Percentiles rank a stretch among this genome's conserved stretches.
These are phyloP conservation scores for Lophius americanus DNA, from an alignment of 2,797 vertebrate genomes.

Conservation along the genomic window DNA sequence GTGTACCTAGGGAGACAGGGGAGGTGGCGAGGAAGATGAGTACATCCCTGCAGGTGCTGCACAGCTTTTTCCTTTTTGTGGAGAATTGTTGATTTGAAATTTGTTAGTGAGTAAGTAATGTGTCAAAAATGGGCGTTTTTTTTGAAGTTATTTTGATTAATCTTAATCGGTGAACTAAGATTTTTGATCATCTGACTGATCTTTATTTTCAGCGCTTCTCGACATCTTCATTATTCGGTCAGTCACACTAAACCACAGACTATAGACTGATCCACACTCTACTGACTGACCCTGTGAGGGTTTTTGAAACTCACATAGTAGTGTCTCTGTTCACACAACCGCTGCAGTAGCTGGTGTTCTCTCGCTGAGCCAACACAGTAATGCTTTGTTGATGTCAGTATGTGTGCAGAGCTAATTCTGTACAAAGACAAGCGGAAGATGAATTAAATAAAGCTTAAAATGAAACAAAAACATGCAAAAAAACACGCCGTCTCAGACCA, in stretches of 20 bases:
- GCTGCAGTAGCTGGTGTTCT: slow-evolving; percentile 65
- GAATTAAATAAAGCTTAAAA: slow-evolving; percentile 37
- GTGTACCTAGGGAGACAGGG: slow-evolving; percentile 17
- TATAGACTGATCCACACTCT: slow-evolving; percentile 49
- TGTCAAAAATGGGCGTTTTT: neutral
- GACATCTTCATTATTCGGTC: slow-evolving; percentile 37
- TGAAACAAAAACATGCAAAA: slow-evolving; percentile 26
- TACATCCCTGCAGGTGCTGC: slow-evolving; percentile 18
- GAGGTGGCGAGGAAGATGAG: slow-evolving; percentile 28
- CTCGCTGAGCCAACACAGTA: slow-evolving; percentile 55
- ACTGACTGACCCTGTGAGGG: slow-evolving; percentile 53
- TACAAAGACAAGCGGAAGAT: slow-evolving; percentile 54
- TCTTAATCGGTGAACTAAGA: slow-evolving; percentile 3
- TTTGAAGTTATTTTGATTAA: neutral
- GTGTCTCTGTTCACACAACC: slow-evolving; percentile 59
- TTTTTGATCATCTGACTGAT: slow-evolving; percentile 16
- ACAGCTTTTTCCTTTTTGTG: neutral
- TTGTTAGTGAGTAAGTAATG: neutral
- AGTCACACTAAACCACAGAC: slow-evolving; percentile 53
- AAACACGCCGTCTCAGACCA: slow-evolving; percentile 7
- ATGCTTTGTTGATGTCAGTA: slow-evolving; percentile 59
- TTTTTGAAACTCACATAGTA: slow-evolving; percentile 67
- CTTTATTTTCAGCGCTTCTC: slow-evolving; percentile 20
- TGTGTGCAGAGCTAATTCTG: slow-evolving; percentile 41
- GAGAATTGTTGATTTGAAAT: too few relatives aligned